phyloP scores from a whole-genome alignment of 2,888 invertebrate genomes.

The Macaria liturata region DNA sequence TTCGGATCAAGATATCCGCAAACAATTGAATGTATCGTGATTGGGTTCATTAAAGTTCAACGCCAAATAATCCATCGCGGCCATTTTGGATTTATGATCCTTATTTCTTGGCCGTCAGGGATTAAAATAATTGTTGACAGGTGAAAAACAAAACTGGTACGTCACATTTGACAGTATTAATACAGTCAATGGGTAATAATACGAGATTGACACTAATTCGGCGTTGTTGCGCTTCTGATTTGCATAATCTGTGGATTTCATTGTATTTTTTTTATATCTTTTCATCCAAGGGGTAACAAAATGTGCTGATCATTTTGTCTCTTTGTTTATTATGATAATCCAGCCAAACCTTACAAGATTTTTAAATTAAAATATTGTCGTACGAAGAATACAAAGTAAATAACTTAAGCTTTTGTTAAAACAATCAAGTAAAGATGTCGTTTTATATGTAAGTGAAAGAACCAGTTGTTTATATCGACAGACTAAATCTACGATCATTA shows the following conservation, averaged over 20 bases:
- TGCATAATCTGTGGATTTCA: conserved; percentile 60
- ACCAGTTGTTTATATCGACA: conserved; percentile 26
- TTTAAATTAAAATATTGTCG: too few species aligned
- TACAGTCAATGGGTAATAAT: conserved; percentile 49
- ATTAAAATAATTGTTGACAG: conserved; percentile 21
- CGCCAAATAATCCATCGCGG: conserved; percentile 17
- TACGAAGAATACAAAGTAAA: too few species aligned
- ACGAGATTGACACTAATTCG: conserved; percentile 64
- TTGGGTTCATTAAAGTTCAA: conserved; percentile 49
- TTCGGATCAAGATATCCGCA: conserved; percentile 51
- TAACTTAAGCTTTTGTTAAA: conserved; percentile 11
- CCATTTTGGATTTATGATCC: conserved; percentile 14
- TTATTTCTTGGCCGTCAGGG: conserved; percentile 18
- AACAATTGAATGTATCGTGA: conserved; percentile 60
- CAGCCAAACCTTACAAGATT: too few species aligned
- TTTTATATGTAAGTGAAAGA: conserved; percentile 29
- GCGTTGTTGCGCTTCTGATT: conserved; percentile 62
- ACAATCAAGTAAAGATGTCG: conserved; percentile 20
- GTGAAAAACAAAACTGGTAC: conserved; percentile 30
- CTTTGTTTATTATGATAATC: too few species aligned
- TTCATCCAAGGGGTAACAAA: too few species aligned
- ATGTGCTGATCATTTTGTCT: too few species aligned
- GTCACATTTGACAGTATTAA: conserved; percentile 45
- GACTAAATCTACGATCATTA: conserved; percentile 24
- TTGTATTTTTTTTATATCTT: conserved; percentile 23